Conservation (phyloP, 2,888 invertebrate genomes). For the Caenorhabditis virilis region DNA sequence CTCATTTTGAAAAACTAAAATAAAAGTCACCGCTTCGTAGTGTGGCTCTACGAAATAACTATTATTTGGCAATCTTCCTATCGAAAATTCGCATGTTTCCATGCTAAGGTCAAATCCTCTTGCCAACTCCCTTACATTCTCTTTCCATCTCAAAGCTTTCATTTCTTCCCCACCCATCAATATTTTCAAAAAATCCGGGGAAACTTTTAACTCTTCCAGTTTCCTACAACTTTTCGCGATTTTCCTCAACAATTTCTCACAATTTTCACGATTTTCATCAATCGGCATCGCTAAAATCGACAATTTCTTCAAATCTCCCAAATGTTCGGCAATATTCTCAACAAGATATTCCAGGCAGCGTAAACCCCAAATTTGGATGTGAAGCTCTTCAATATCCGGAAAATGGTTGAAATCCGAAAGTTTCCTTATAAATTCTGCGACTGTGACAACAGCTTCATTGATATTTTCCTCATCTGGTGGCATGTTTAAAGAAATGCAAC, state of each 20-base stretch:
- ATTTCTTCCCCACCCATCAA: slow-evolving; percentile 1
- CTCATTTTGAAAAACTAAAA: background rate
- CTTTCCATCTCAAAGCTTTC: slow-evolving; percentile 7
- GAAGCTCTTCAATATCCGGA: slow-evolving; percentile 37
- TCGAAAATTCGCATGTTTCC: slow-evolving; percentile 8
- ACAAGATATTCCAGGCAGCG: slow-evolving; percentile 23
- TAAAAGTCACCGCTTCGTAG: too few relatives aligned
- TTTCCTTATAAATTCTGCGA: slow-evolving; percentile 26
- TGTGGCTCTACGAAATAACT: background rate
- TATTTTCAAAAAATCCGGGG: slow-evolving; percentile 10
- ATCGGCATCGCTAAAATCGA: background rate
- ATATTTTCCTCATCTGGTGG: slow-evolving; percentile 4
- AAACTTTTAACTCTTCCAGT: slow-evolving; percentile 3
- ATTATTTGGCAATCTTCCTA: slow-evolving; percentile 2
- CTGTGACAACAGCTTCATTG: slow-evolving; percentile 5
- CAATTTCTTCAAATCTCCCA: background rate
- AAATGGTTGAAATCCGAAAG: slow-evolving; percentile 33
- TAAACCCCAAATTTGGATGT: slow-evolving; percentile 37
- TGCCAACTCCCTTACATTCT: slow-evolving; percentile 10
- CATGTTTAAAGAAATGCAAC: slow-evolving; percentile 32
- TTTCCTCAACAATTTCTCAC: slow-evolving; percentile 1
- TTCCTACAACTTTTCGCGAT: slow-evolving; percentile 9
- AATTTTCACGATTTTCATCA: background rate
- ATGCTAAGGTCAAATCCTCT: slow-evolving; percentile 7
- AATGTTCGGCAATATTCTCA: background rate